These are phyloP conservation scores for Linepithema humile DNA, from an alignment of 1,140 invertebrate genomes.

Conservation along the genomic window DNA sequence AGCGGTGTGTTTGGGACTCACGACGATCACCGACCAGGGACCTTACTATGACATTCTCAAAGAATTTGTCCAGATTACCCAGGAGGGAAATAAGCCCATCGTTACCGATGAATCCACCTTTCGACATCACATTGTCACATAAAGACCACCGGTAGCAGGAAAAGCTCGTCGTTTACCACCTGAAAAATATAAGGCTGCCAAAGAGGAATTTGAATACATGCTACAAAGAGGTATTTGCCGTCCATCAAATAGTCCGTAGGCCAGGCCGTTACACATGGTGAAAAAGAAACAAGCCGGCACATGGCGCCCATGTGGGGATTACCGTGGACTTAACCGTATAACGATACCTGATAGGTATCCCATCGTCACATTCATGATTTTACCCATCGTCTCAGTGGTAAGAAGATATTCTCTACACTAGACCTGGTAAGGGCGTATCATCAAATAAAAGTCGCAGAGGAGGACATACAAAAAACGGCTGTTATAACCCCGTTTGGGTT, in stretches of 20 bases:
- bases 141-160: too few relatives aligned
- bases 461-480: conserved; percentile 61
- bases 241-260: background rate
- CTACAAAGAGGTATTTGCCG: background rate
- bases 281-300: background rate
- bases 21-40: too few relatives aligned
- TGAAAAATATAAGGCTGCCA: background rate
- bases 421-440: conserved; percentile 82
- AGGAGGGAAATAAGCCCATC: too few relatives aligned
- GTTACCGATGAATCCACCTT: too few relatives aligned
- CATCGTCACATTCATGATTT: conserved; percentile 61
- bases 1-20: too few relatives aligned
- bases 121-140: too few relatives aligned
- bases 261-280: background rate
- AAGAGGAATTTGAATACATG: background rate
- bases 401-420: conserved; percentile 77
- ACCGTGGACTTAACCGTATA: background rate
- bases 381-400: conserved; percentile 71
- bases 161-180: background rate
- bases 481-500: conserved; percentile 72
- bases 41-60: too few relatives aligned
- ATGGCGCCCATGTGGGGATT: background rate
- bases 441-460: conserved; percentile 65
- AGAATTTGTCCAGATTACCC: too few relatives aligned
- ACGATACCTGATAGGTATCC: conserved; percentile 58